Percentiles rank a stretch among this genome's conserved stretches.
Evolutionary conservation across 2,888 invertebrate genomes (phyloP).

Genomic region (Limnephilus auricula): DNA sequence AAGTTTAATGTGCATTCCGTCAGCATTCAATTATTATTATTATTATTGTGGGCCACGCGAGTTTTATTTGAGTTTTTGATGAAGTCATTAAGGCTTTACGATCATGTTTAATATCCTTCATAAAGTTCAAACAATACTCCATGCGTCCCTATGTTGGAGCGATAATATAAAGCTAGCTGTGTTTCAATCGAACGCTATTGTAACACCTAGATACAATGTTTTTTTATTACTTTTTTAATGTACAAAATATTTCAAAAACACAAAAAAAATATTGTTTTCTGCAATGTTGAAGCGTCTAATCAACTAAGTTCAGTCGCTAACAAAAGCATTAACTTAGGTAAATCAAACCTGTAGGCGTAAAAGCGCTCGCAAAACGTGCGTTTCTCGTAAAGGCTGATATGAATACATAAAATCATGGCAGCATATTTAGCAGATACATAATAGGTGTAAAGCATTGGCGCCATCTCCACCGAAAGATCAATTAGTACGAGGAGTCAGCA

Average conservation of each 20-base stretch:
- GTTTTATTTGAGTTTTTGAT: slow-evolving; percentile 50
- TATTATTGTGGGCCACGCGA: slow-evolving; percentile 45
- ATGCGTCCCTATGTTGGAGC: not conserved
- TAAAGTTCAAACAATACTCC: slow-evolving; percentile 24
- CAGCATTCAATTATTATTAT: slow-evolving; percentile 43
- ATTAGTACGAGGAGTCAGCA: slow-evolving; percentile 46
- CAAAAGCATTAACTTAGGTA: slow-evolving; percentile 4
- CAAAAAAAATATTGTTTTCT: not conserved
- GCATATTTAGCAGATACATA: not conserved
- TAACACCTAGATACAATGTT: not conserved
- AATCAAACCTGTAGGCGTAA: not conserved
- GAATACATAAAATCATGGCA: slow-evolving; percentile 15
- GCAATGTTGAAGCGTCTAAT: not conserved
- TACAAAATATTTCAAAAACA: not conserved
- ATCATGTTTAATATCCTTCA: slow-evolving; percentile 37
- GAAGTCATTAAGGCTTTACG: slow-evolving; percentile 46
- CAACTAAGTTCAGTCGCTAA: not conserved
- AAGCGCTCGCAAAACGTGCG: not conserved
- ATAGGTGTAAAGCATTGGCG: not conserved
- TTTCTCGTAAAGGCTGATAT: slow-evolving; percentile 13
- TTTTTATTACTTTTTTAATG: not conserved
- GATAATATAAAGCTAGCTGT: not conserved
- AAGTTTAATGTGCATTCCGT: slow-evolving; percentile 52
- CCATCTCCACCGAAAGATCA: slow-evolving; percentile 49
- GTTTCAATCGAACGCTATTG: not conserved